Conservation (phyloP, 64 coral and sea anemone genomes). For the Pachyseris speciosa region DNA sequence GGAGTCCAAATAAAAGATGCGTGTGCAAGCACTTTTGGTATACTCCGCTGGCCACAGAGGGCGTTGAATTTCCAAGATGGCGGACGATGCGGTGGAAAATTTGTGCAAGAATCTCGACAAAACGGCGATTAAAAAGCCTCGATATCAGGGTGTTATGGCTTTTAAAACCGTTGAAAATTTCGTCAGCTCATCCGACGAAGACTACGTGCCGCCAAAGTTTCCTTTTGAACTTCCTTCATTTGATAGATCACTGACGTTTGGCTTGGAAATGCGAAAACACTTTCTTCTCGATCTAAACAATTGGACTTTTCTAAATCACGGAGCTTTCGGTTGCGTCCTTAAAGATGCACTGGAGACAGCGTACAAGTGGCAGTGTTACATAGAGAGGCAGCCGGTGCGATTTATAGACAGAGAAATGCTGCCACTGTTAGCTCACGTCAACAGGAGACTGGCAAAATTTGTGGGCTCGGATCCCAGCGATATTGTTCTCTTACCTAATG, state of each 20-base stretch:
- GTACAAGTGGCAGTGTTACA: constrained; percentile 43
- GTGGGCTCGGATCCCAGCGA: constrained; percentile 51
- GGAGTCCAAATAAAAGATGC: background rate
- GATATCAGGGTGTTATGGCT: constrained; percentile 38
- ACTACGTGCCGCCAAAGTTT: constrained; percentile 55
- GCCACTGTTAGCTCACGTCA: constrained; percentile 31
- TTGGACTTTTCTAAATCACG: constrained; percentile 70
- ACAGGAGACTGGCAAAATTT: constrained; percentile 55
- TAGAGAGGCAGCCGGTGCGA: constrained; percentile 52
- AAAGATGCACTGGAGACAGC: constrained; percentile 52
- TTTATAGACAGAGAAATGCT: constrained; percentile 64
- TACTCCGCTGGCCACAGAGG: background rate
- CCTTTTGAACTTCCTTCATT: constrained; percentile 34
- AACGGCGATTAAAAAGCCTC: background rate
- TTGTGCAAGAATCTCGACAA: background rate
- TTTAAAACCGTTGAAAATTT: constrained; percentile 32
- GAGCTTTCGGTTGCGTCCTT: constrained; percentile 60
- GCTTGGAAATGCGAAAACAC: constrained; percentile 28
- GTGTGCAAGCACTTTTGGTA: background rate
- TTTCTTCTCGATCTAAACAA: constrained; percentile 67
- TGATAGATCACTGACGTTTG: background rate
- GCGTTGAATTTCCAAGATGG: constrained; percentile 5
- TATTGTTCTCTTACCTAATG: constrained; percentile 55
- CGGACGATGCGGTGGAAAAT: background rate
- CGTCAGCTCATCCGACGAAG: background rate